phyloP scores from a whole-genome alignment of 2,888 invertebrate genomes.

The Quadroppia sp. region DNA sequence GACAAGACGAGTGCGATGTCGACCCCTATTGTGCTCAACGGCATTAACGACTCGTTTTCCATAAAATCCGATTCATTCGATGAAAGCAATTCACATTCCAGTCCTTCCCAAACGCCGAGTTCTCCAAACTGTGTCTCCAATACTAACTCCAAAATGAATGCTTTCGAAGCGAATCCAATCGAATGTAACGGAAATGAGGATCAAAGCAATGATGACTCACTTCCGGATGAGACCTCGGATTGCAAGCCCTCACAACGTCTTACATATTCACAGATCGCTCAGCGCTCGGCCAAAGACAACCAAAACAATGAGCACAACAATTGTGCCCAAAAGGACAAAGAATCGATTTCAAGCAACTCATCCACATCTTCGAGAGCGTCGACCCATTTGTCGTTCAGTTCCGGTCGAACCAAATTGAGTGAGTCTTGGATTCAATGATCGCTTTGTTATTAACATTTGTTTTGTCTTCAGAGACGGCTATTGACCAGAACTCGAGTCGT shows the following conservation, averaged over 20 bases:
- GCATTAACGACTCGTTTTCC: slow-evolving; percentile 35
- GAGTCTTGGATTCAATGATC: neutral
- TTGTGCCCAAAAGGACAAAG: slow-evolving; percentile 1
- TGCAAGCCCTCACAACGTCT: slow-evolving; percentile 15
- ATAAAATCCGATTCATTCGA: slow-evolving; percentile 27
- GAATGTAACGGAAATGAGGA: slow-evolving; percentile 23
- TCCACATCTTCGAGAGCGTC: neutral
- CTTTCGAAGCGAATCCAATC: slow-evolving; percentile 8
- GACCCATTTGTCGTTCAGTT: neutral
- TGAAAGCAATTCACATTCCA: slow-evolving; percentile 26
- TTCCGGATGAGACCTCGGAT: neutral
- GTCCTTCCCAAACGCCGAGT: slow-evolving; percentile 3
- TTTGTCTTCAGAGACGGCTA: neutral
- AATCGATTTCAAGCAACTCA: slow-evolving; percentile 8
- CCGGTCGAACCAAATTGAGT: slow-evolving; percentile 25
- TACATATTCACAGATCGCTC: slow-evolving; percentile 46
- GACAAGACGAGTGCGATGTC: slow-evolving; percentile 19
- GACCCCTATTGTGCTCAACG: slow-evolving; percentile 34
- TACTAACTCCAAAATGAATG: neutral
- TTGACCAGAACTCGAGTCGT: neutral
- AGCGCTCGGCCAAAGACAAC: slow-evolving; percentile 41
- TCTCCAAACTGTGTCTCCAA: slow-evolving; percentile 10
- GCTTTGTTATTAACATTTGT: neutral
- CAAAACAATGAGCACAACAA: slow-evolving; percentile 20
- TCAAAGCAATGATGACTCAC: slow-evolving; percentile 12